These are phyloP conservation scores for Phoeniculus purpureus DNA, from an alignment of 2,797 vertebrate genomes.

Conservation along the genomic window DNA sequence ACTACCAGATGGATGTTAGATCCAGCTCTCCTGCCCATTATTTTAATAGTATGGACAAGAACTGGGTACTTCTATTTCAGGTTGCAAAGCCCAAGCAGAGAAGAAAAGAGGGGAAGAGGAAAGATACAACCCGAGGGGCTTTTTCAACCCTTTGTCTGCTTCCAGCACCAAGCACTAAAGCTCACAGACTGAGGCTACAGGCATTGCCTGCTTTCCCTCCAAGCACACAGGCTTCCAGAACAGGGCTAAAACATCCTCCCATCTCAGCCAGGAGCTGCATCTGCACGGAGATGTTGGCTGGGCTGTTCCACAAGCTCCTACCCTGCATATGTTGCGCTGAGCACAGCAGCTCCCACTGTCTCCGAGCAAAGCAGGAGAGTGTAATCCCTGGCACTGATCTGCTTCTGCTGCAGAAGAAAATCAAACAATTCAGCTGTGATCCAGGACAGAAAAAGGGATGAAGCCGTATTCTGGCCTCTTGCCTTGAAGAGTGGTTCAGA, in stretches of 20 bases:
- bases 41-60: slow-evolving; percentile 31
- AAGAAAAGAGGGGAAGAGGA: neutral
- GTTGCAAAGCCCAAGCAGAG: neutral
- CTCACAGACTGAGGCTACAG: neutral
- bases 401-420: neutral
- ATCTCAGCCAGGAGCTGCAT: neutral
- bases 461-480: neutral
- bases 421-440: neutral
- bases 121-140: neutral
- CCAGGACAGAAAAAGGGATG: neutral
- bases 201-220: neutral
- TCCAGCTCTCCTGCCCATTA: slow-evolving; percentile 38
- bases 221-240: neutral
- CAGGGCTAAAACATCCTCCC: neutral
- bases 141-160: neutral
- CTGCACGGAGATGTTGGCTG: neutral
- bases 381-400: neutral
- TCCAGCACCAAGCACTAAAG: neutral
- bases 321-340: neutral
- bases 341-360: neutral
- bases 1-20: slow-evolving; percentile 73
- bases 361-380: neutral
- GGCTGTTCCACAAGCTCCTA: neutral
- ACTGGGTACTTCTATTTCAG: slow-evolving; percentile 28
- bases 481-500: neutral